Evolutionary conservation across 2,113 vertebrate genomes (phyloP).

Genomic region (Theropithecus gelada): DNA sequence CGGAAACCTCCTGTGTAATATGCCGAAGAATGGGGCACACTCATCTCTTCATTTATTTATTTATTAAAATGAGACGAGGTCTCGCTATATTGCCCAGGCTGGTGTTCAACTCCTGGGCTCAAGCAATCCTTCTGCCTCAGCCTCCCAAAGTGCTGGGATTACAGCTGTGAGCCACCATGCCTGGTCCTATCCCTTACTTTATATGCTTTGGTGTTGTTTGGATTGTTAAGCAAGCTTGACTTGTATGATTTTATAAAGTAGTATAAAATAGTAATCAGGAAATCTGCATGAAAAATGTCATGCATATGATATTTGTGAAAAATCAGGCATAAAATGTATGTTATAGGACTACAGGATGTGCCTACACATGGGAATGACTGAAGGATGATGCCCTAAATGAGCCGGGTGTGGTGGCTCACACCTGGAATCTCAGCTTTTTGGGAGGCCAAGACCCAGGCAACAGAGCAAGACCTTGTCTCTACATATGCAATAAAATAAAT

Average conservation of each 20-base stretch:
- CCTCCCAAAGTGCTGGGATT: too few relatives aligned
- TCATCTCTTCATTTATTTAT: too few relatives aligned
- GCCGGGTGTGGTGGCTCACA: too few relatives aligned
- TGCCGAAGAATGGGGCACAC: neutral
- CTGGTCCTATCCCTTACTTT: neutral
- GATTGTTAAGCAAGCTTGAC: neutral
- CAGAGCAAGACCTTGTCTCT: too few relatives aligned
- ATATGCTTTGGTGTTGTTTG: neutral
- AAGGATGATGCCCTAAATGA: neutral
- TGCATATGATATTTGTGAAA: neutral
- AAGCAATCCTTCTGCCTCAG: too few relatives aligned
- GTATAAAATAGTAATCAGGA: neutral
- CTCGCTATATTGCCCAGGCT: too few relatives aligned
- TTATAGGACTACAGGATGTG: neutral
- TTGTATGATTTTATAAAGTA: neutral
- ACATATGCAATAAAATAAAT: too few relatives aligned
- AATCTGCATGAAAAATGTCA: neutral
- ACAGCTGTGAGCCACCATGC: too few relatives aligned
- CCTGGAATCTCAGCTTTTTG: too few relatives aligned
- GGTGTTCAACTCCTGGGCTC: too few relatives aligned
- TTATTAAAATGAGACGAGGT: too few relatives aligned
- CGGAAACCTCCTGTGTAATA: neutral
- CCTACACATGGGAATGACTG: neutral
- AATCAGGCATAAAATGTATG: neutral
- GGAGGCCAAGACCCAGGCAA: too few relatives aligned